phyloP scores from a whole-genome alignment of 2,797 vertebrate species.

The Pempheris klunzingeri region DNA sequence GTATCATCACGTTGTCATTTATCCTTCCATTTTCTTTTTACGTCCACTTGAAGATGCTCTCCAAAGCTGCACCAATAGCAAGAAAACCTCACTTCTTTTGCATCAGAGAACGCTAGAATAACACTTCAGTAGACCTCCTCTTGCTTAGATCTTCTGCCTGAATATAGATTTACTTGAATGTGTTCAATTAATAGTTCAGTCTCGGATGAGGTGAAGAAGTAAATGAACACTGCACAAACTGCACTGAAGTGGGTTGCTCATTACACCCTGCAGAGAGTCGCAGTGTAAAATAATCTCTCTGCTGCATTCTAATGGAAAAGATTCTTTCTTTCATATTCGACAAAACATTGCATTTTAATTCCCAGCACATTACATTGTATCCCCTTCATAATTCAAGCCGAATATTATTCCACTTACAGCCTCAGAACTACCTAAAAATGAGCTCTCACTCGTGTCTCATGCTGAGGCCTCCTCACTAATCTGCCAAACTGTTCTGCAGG shows the following conservation, averaged over 20 bases:
- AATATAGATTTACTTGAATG: slow-evolving; percentile 23
- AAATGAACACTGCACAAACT: slow-evolving; percentile 38
- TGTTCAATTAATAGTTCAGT: slow-evolving; percentile 31
- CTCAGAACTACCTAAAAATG: slow-evolving; percentile 25
- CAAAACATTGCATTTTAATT: slow-evolving; percentile 33
- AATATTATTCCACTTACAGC: slow-evolving; percentile 27
- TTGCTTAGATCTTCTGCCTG: not conserved
- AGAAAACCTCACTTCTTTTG: not conserved
- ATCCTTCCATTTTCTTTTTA: slow-evolving; percentile 4
- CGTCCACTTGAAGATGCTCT: not conserved
- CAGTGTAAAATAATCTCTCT: slow-evolving; percentile 26
- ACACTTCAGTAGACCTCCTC: slow-evolving; percentile 11
- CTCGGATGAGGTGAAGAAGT: slow-evolving; percentile 14
- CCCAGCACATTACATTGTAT: slow-evolving; percentile 26
- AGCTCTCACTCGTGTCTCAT: slow-evolving; percentile 45
- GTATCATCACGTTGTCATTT: not conserved
- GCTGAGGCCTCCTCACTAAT: slow-evolving; percentile 60
- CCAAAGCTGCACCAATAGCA: not conserved
- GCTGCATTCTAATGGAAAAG: slow-evolving; percentile 25
- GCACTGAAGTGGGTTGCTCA: slow-evolving; percentile 37
- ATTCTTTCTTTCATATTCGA: slow-evolving; percentile 18
- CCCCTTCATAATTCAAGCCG: slow-evolving; percentile 18
- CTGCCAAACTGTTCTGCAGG: slow-evolving; percentile 79
- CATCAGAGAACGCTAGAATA: slow-evolving; percentile 5
- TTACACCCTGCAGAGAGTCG: slow-evolving; percentile 24